Base-by-base conservation (phyloP, 2,888 invertebrate species). In the Drosophila nr. perissopoda region DNA sequence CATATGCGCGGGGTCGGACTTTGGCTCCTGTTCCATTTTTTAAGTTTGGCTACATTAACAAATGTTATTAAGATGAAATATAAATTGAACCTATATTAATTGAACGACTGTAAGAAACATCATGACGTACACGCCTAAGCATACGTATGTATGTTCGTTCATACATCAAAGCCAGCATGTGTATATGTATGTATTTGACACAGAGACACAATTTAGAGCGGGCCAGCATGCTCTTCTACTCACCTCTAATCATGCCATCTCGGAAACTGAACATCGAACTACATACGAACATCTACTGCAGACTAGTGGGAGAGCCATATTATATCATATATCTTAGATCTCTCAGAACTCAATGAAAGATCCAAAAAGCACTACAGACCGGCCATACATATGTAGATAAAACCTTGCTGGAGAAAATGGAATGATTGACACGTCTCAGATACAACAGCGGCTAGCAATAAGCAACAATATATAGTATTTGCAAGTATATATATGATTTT, bases 21-120 rank as follows among this genome's bases (percentile, higher is more conserved):
- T 70, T 34, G 58, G 46, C 33, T 80, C 40, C 36, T 54, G n/a
- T 34, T 65, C 54, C 84, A 83, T 83, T 49, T 34, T 61, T n/a
- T 10, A n/a, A 16, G 2, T n/a, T 29, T 21, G 56, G 33, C 61
- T 53, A 64, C 40, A 40, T 38, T 40, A 59, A 56, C 25, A 46
- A 59, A 42, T 25, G 11, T 42, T 54, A 18, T 57, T 16, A 38
- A 70, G 49, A 49, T 27, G 7, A 21, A 18, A 27, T 8, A 33
- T 31, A 18, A 13, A 11, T 25, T 21, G 3, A 3, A 51, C 46
- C 36, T 16, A 69, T 38, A 33, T 27, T 36, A 53, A 11, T 18
- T 21, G 29, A 16, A 51, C 52, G 33, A 29, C 16, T 34, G n/a
- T 29, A 21, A 13, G 5, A 42, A 42, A 42, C 11, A 29, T 16